A percentile compares a stretch with the other conserved stretches of the same genome.
These are phyloP conservation scores for Champsocephalus gunnari DNA, from an alignment of 2,797 vertebrate species.

Conservation along the genomic window DNA sequence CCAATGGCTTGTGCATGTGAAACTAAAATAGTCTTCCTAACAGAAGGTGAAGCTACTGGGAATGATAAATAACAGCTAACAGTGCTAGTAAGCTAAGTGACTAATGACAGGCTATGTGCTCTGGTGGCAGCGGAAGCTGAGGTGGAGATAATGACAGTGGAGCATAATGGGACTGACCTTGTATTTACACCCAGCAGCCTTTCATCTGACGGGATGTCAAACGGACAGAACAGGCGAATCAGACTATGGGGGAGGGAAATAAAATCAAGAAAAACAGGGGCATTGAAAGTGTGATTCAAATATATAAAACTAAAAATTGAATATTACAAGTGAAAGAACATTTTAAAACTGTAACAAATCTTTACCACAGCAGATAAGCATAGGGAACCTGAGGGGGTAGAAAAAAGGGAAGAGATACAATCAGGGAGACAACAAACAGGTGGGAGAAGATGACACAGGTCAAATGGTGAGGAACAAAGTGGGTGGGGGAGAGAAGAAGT, in stretches of 20 bases:
- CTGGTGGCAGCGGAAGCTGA: constrained; percentile 76
- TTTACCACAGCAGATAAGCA: constrained; percentile 25
- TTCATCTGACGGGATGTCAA: constrained; percentile 71
- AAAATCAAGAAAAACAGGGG: constrained; percentile 5
- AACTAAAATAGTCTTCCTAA: constrained; percentile 16
- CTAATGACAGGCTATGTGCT: constrained; percentile 74
- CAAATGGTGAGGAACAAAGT: constrained; percentile 67
- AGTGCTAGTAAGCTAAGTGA: constrained; percentile 58
- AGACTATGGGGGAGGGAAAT: constrained; percentile 24
- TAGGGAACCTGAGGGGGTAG: constrained; percentile 30
- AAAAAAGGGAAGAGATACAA: constrained; percentile 51
- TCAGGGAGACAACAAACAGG: constrained; percentile 60
- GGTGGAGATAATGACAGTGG: constrained; percentile 81
- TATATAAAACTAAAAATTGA: not conserved
- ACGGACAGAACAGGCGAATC: constrained; percentile 62
- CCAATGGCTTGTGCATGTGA: not conserved
- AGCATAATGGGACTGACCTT: constrained; percentile 77
- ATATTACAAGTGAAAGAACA: not conserved
- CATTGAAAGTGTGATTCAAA: constrained; percentile 22
- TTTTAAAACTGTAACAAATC: not conserved
- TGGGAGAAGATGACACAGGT: constrained; percentile 63
- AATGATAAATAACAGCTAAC: constrained; percentile 67
- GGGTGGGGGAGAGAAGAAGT: constrained; percentile 50
- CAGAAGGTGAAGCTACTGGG: constrained; percentile 30
- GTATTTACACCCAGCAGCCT: constrained; percentile 78